phyloP scores from a whole-genome alignment of 2,888 invertebrate species.

The Pristionchus exspectatus region DNA sequence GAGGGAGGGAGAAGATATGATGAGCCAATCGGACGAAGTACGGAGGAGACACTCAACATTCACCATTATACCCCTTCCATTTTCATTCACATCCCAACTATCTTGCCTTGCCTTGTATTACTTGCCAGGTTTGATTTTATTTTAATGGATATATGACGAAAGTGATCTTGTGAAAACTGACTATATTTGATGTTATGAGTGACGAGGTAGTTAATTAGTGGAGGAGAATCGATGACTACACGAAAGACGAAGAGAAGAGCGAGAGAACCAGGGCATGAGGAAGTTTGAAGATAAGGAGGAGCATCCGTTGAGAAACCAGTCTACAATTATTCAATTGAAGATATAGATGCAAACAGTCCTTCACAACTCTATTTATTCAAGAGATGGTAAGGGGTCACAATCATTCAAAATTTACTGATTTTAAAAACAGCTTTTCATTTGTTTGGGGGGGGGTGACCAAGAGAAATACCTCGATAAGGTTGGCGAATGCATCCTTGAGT shows the following conservation, averaged over 20 bases:
- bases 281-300: neutral
- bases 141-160: no score
- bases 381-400: no score
- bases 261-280: slow-evolving; percentile 4
- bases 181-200: slow-evolving; percentile 27
- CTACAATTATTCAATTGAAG: neutral
- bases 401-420: no score
- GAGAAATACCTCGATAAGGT: slow-evolving; percentile 58
- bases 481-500: slow-evolving; percentile 59
- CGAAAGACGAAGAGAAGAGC: slow-evolving; percentile 46
- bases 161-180: neutral
- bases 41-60: slow-evolving; percentile 35
- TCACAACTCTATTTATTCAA: no score
- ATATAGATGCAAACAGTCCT: neutral
- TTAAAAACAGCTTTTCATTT: neutral
- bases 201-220: slow-evolving; percentile 19
- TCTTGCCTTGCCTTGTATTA: neutral
- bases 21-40: slow-evolving; percentile 30
- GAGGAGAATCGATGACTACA: slow-evolving; percentile 44
- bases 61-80: neutral
- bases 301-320: slow-evolving; percentile 5
- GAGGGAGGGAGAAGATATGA: slow-evolving; percentile 40
- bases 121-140: no score
- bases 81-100: neutral
- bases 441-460: no score